Evolutionary conservation across 2,888 invertebrate species (phyloP).

Genomic region (Halictus ligatus): DNA sequence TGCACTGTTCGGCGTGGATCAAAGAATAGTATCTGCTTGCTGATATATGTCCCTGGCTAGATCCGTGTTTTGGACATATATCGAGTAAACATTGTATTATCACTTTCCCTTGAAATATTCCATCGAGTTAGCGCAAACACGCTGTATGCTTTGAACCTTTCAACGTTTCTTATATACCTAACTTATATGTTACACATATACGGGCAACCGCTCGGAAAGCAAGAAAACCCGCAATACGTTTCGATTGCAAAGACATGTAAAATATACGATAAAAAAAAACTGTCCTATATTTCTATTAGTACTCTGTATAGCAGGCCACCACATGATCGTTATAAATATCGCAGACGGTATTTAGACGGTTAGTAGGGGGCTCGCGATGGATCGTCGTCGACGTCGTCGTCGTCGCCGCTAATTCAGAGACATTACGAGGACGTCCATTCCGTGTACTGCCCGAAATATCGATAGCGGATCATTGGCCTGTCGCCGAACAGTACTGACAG

Average conservation of each 20-base stretch:
- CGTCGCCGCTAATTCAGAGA: slow-evolving; percentile 13
- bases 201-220: neutral
- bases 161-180: neutral
- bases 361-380: neutral
- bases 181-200: neutral
- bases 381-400: neutral
- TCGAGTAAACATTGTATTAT: neutral
- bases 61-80: no score
- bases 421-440: slow-evolving; percentile 14
- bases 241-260: neutral
- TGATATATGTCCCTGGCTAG: no score
- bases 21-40: no score
- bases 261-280: neutral
- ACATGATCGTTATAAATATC: neutral
- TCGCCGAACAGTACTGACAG: slow-evolving; percentile 2
- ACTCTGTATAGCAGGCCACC: neutral
- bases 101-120: neutral
- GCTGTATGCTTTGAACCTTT: no score
- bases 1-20: neutral
- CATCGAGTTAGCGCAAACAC: no score
- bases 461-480: slow-evolving; percentile 28
- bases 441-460: slow-evolving; percentile 29
- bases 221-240: neutral
- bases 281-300: neutral
- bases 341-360: neutral